Percentiles rank a stretch among this genome's conserved stretches.
Conservation (phyloP, 2,888 invertebrate genomes). For the Lithophane socia region DNA sequence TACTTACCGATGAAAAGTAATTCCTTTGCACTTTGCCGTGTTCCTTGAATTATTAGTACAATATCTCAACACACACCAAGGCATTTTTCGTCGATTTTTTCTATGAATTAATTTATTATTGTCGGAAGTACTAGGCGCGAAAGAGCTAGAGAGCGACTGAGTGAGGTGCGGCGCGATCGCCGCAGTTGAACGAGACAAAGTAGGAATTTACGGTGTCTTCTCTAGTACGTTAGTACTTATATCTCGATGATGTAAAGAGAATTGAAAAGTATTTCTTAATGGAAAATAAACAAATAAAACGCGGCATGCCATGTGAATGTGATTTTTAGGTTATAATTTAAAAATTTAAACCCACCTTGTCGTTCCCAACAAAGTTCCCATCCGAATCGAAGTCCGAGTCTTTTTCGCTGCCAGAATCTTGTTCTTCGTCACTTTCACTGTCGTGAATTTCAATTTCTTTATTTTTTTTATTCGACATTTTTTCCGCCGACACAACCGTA, state of each 20-base stretch:
- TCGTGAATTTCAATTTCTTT: slow-evolving; percentile 82
- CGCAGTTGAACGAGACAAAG: too few species aligned
- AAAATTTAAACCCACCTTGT: slow-evolving; percentile 83
- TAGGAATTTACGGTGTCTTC: too few species aligned
- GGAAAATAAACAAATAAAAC: slow-evolving; percentile 46
- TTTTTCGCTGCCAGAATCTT: slow-evolving; percentile 81
- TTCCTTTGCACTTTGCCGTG: too few species aligned
- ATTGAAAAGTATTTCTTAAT: background rate
- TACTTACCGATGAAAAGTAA: too few species aligned
- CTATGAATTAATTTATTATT: too few species aligned
- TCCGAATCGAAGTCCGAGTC: slow-evolving; percentile 88
- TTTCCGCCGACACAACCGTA: slow-evolving; percentile 50
- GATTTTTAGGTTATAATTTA: slow-evolving; percentile 82
- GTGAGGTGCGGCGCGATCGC: too few species aligned
- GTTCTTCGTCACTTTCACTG: slow-evolving; percentile 87
- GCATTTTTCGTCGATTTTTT: too few species aligned
- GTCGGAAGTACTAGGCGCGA: too few species aligned
- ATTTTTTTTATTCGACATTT: slow-evolving; percentile 87
- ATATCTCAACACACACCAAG: too few species aligned
- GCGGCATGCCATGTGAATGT: slow-evolving; percentile 82
- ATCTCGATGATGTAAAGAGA: background rate
- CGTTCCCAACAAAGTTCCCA: slow-evolving; percentile 89
- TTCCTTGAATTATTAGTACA: too few species aligned
- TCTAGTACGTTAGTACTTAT: too few species aligned
- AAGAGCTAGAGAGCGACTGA: too few species aligned